Base-by-base conservation (phyloP, 2,888 invertebrate genomes). In the Erebia aethiops region DNA sequence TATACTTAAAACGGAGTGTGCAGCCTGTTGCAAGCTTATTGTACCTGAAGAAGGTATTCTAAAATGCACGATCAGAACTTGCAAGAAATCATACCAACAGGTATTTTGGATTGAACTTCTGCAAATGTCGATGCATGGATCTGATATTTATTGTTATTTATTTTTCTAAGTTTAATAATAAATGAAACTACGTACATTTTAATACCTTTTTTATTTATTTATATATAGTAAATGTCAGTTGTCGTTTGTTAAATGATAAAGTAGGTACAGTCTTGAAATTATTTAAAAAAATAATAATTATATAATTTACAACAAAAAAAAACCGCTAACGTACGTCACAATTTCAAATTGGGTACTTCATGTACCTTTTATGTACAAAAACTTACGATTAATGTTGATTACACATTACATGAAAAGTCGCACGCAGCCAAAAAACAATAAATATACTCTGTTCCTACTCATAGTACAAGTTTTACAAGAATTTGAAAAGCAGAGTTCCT, bases 201-300 rank as follows among this genome's bases (percentile, higher is more conserved):
- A 85, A 85, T 91, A 89, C 85, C 85, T 81, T 88, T 90, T 80
- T 89, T 91, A 88, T 92, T 91, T 89, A 88, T 90, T 84, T 87
- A 90, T 92, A 91, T 91, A 92, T 91, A 91, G 86, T 91, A 90
- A 90, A 89, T 89, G 90, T 89, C 88, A 89, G 84, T 87, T 88
- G 85, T 84, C 79, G 81, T 84, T 86, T 84, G 87, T 89, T 86
- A 88, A 90, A 89, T 85, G 87, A 89, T 87, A 87, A 86, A 75
- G 80, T 86, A 84, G 88, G 87, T 92, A 93, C 92, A 92, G 92
- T 92, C 92, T 92, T 92, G 90, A 85, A 85, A 89, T 89, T 87
- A 89, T 90, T 26, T 86, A 87, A 90, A 90, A 84, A 85, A 89
- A 89, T 86, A 79, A 81, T 57, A 52, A 52, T 52, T 79, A 82